Evolutionary conservation across 2,888 invertebrate species (phyloP).

Genomic region (Branchipolynoe longqiensis): DNA sequence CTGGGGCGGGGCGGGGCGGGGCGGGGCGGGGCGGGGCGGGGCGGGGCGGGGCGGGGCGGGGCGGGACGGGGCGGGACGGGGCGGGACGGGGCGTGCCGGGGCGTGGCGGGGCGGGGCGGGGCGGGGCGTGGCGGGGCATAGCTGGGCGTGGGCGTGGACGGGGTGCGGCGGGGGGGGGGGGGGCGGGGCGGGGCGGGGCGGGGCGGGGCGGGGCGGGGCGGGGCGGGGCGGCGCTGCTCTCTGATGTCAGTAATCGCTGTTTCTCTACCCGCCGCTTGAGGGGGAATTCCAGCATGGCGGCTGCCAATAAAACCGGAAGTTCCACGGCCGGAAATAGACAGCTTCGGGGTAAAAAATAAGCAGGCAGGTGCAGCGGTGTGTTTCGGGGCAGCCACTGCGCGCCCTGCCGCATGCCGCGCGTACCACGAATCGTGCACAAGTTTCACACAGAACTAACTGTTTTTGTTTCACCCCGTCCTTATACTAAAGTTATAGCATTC

Average conservation of each 20-base stretch:
- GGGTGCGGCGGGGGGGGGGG: not conserved
- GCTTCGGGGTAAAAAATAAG: not conserved
- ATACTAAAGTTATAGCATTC: too few species aligned
- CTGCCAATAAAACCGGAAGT: conserved; percentile 40
- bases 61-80: not conserved
- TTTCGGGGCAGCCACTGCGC: not conserved
- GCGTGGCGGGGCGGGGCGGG: not conserved
- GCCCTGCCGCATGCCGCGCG: conserved; percentile 17
- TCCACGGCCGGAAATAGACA: conserved; percentile 4
- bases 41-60: not conserved
- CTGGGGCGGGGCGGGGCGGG: not conserved
- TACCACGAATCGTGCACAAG: too few species aligned
- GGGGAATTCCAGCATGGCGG: conserved; percentile 32
- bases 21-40: not conserved
- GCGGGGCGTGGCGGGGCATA: not conserved
- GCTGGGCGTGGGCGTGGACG: not conserved
- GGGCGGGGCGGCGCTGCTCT: not conserved
- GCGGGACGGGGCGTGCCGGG: not conserved
- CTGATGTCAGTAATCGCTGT: conserved; percentile 19
- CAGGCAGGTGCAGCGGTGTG: not conserved
- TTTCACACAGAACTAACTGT: too few species aligned
- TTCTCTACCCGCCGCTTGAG: not conserved
- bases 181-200: not conserved
- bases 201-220: not conserved
- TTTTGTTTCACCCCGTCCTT: not conserved